phyloP scores from a whole-genome alignment of 2,888 invertebrate species.

The Auanema sp. region DNA sequence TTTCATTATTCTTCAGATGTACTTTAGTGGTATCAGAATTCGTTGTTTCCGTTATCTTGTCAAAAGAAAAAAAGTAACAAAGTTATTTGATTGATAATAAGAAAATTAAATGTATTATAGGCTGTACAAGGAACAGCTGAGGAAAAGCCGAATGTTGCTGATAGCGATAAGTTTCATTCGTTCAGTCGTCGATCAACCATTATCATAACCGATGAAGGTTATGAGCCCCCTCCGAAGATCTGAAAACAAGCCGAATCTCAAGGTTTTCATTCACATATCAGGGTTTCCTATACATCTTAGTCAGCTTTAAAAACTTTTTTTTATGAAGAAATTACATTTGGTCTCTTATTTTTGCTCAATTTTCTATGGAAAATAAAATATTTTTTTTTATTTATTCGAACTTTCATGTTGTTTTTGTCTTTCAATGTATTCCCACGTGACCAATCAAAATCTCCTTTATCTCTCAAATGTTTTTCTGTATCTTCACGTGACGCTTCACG shows the following conservation, averaged over 20 bases:
- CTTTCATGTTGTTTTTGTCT: too few relatives aligned
- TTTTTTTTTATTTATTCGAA: too few relatives aligned
- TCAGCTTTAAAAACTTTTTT: too few relatives aligned
- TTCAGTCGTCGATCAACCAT: slow-evolving; percentile 18
- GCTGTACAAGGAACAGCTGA: slow-evolving; percentile 23
- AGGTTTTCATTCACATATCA: too few relatives aligned
- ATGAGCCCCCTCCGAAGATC: slow-evolving; percentile 17
- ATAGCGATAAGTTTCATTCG: slow-evolving; percentile 9
- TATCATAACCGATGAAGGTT: slow-evolving; percentile 19
- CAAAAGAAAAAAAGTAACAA: slow-evolving; percentile 22
- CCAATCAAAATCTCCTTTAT: too few relatives aligned
- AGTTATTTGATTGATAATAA: slow-evolving; percentile 9
- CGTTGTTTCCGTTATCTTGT: slow-evolving; percentile 17
- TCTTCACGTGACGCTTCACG: too few relatives aligned
- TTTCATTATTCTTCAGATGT: slow-evolving; percentile 15
- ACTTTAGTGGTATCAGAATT: slow-evolving; percentile 16
- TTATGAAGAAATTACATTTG: too few relatives aligned
- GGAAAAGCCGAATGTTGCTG: slow-evolving; percentile 20
- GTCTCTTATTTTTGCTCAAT: too few relatives aligned
- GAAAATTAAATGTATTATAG: slow-evolving; percentile 9
- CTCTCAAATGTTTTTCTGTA: too few relatives aligned
- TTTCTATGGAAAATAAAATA: too few relatives aligned
- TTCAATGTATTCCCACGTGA: too few relatives aligned
- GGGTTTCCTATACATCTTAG: too few relatives aligned
- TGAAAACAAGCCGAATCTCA: not conserved